phyloP scores from a whole-genome alignment of 2,113 vertebrate species.

The Osmerus eperlanus region DNA sequence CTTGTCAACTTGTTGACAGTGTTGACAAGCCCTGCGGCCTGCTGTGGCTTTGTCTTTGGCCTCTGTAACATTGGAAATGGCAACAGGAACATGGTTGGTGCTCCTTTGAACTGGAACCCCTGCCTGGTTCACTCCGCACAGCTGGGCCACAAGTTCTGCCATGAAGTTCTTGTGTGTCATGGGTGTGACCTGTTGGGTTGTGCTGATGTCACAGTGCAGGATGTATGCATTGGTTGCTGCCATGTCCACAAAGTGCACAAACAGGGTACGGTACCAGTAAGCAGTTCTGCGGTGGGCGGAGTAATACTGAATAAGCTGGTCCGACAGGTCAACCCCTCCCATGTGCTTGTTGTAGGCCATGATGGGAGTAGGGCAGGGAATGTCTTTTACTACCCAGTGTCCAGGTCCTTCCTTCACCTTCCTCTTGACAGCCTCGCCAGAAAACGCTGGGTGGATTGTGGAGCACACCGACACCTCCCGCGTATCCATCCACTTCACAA shows the following conservation, averaged over 20 bases:
- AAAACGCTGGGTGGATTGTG: conserved; percentile 18
- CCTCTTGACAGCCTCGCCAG: conserved; percentile 8
- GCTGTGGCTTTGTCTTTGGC: background rate
- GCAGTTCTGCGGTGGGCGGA: conserved; percentile 7
- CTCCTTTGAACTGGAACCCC: background rate
- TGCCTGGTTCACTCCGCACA: conserved; percentile 14
- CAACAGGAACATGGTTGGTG: conserved; percentile 4
- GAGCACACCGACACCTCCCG: conserved; percentile 28
- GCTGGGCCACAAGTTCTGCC: conserved; percentile 1
- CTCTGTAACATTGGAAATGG: conserved; percentile 1
- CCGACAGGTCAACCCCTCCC: conserved; percentile 18
- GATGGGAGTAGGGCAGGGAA: conserved; percentile 20
- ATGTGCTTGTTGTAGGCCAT: conserved; percentile 17
- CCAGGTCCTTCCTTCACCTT: conserved; percentile 7
- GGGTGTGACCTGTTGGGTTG: background rate
- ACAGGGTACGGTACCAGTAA: conserved; percentile 29
- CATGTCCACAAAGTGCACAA: conserved; percentile 34
- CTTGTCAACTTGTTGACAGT: background rate
- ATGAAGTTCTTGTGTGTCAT: conserved; percentile 9
- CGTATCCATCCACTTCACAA: conserved; percentile 41
- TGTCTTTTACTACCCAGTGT: background rate
- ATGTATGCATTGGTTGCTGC: conserved; percentile 1
- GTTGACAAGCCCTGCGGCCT: background rate
- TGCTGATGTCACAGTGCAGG: background rate
- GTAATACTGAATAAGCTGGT: conserved; percentile 30